These are phyloP conservation scores for Neomorphus geoffroyi DNA, from an alignment of 2,797 vertebrate species.

Conservation along the genomic window DNA sequence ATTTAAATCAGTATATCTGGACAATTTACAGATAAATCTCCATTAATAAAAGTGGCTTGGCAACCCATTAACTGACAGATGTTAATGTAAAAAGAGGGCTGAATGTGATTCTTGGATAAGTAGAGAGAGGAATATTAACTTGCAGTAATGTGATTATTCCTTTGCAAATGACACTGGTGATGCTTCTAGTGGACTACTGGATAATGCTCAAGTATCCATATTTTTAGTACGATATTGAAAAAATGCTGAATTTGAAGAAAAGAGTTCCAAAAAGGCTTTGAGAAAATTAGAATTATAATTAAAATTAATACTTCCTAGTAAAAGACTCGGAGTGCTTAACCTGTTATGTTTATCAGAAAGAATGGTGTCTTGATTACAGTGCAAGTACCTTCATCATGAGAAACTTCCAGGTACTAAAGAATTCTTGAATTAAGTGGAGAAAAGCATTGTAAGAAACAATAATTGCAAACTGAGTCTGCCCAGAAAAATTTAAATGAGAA, in stretches of 20 bases:
- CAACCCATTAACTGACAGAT: background rate
- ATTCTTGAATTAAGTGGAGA: background rate
- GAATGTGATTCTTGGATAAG: background rate
- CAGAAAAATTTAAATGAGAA: background rate
- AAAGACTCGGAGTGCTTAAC: background rate
- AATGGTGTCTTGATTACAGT: background rate
- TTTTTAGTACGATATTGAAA: background rate
- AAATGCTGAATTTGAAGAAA: background rate
- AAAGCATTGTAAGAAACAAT: background rate
- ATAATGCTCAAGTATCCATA: rapidly evolving
- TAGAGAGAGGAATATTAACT: background rate
- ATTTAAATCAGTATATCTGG: background rate
- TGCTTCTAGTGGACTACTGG: background rate
- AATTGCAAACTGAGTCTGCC: background rate
- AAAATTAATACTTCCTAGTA: background rate
- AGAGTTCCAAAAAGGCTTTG: background rate
- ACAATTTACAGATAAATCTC: slow-evolving; percentile 2
- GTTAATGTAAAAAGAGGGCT: background rate
- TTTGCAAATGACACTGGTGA: background rate
- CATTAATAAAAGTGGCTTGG: background rate
- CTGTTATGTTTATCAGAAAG: background rate
- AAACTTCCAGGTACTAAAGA: slow-evolving; percentile 5
- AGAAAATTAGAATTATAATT: background rate
- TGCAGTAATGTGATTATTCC: background rate
- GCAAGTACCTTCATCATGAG: background rate